Evolutionary conservation across 1,140 invertebrate species (phyloP), one percentile per base, ranked within the genome.

Genomic region (Holcopasites calliopsidis): DNA sequence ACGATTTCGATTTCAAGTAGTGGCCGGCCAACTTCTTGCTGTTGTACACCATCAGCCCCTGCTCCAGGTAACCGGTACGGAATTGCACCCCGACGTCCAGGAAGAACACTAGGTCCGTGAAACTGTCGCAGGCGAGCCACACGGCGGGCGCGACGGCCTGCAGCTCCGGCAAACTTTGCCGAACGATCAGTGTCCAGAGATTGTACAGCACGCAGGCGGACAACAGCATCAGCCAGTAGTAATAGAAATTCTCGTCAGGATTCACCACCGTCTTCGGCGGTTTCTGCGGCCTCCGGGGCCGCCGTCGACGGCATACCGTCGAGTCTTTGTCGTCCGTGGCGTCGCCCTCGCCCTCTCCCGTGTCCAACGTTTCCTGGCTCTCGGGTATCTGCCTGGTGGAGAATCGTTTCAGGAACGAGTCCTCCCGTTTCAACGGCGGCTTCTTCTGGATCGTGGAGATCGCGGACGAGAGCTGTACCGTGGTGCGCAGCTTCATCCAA

Each of bases 241-340:
- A 98, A 92, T 98, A 98, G 89, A 98, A 97, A 88, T 97, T 98
- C 80, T 97, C 97, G 91, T 99, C 97, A 0, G 98, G 97, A 91
- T 98, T 98, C 73, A 99, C 95, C 26, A 99, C 97, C n/a, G 95
- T 95, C 31, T 94, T 92, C n/a, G 96, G 95, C 57, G 95, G 94
- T 58, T 87, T 90, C 80, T 95, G 93, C 11, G 92, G 91, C 73
- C 94, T 93, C 69, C 95, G 93, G 21, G 95, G 92, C 71, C 95
- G 92, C 66, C 95, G 92, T 23, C 90, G 77, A 35, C 94, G 92
- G 38, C 94, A 90, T 33, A 92, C 93, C 47, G 92, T 92, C 2
- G 90, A 85, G 55, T 86, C 85, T 77, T 93, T 93, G 85, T 93
- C 93, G 84, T 93, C 94, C 13, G 92, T 92, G 65, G 93, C 92